phyloP scores from a whole-genome alignment of 2,113 vertebrate species.

The Alexandromys fortis region DNA sequence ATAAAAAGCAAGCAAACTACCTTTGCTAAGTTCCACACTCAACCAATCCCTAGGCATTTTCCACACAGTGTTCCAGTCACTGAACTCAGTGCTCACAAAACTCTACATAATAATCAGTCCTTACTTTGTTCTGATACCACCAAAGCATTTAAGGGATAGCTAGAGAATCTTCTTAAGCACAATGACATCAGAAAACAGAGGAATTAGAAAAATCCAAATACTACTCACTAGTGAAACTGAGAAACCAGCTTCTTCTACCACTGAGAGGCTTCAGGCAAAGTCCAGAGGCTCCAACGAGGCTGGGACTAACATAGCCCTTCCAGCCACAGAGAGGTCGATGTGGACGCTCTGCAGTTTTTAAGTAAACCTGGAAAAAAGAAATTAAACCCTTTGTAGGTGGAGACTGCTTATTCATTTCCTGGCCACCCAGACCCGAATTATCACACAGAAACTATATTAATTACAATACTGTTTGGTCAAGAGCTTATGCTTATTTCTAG shows the following conservation, averaged over 20 bases:
- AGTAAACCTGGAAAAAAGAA: not conserved
- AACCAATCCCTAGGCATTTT: not conserved
- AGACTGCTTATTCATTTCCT: too few species aligned
- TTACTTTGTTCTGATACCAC: not conserved
- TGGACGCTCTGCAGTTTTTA: not conserved
- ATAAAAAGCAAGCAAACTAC: not conserved
- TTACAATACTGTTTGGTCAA: too few species aligned
- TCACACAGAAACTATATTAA: too few species aligned
- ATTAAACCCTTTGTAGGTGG: not conserved
- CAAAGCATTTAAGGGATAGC: not conserved
- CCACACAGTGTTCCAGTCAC: not conserved
- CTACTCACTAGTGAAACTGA: not conserved
- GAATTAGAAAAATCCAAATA: not conserved
- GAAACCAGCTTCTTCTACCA: not conserved
- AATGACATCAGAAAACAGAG: not conserved
- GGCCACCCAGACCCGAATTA: too few species aligned
- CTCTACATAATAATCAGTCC: not conserved
- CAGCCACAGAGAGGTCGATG: accelerated
- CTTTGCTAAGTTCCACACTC: not conserved
- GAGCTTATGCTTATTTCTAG: too few species aligned
- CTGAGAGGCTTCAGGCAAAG: not conserved
- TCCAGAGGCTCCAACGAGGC: not conserved
- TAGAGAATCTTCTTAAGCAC: not conserved
- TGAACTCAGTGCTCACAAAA: too few species aligned
- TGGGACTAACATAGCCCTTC: too few species aligned